These are phyloP conservation scores for Drosophila murphyi DNA, from an alignment of 1,140 invertebrate species.

Conservation along the genomic window DNA sequence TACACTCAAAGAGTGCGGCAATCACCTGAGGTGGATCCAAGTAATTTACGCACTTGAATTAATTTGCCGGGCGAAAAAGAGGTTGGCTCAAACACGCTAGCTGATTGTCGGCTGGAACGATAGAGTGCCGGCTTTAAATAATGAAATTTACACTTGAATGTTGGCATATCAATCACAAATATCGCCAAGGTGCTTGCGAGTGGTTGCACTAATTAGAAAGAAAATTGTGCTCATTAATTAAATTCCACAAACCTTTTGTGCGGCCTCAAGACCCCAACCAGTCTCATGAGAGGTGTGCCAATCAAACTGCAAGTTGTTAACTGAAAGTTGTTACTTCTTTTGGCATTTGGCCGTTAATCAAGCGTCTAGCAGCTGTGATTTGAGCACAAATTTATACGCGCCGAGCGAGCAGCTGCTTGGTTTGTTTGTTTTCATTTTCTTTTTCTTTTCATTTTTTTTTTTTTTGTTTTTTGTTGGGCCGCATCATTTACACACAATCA, in stretches of 20 bases:
- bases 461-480: neutral
- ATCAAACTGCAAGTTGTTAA: slow-evolving; percentile 43
- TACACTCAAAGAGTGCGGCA: slow-evolving; percentile 35
- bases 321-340: slow-evolving; percentile 34
- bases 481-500: slow-evolving; percentile 66
- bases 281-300: slow-evolving; percentile 20
- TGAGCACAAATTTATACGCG: slow-evolving; percentile 23
- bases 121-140: slow-evolving; percentile 19
- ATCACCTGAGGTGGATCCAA: slow-evolving; percentile 70
- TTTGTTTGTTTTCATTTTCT: slow-evolving; percentile 12
- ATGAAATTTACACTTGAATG: slow-evolving; percentile 46
- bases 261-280: too few species aligned
- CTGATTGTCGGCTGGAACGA: neutral
- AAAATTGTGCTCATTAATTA: slow-evolving; percentile 78
- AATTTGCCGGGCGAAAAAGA: slow-evolving; percentile 65
- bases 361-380: slow-evolving; percentile 41
- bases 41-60: slow-evolving; percentile 79
- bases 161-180: slow-evolving; percentile 76
- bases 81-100: slow-evolving; percentile 33
- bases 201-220: slow-evolving; percentile 69
- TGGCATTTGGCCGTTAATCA: slow-evolving; percentile 47
- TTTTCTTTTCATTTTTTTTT: neutral
- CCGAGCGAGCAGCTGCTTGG: slow-evolving; percentile 27
- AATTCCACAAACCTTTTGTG: slow-evolving; percentile 29
- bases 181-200: slow-evolving; percentile 51